These are phyloP conservation scores for Habroteleia sp. DNA, from an alignment of 2,888 invertebrate genomes.

Conservation along the genomic window DNA sequence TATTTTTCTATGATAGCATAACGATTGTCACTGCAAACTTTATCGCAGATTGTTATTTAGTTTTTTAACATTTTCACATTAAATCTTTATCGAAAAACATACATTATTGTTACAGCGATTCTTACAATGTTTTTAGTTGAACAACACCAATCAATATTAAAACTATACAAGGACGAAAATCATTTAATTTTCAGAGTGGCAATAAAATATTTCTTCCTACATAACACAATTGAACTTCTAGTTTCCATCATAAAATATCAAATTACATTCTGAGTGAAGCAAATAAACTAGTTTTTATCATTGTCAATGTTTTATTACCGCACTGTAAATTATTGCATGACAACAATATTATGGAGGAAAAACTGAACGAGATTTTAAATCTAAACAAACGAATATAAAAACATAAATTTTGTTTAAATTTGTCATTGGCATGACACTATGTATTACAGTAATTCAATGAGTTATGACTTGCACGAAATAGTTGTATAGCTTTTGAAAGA, in stretches of 20 bases:
- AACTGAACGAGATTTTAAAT: background rate
- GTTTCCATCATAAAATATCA: too few relatives aligned
- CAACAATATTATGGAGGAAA: background rate
- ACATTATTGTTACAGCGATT: background rate
- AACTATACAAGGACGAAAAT: background rate
- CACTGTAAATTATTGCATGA: slow-evolving; percentile 27
- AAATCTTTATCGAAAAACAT: slow-evolving; percentile 6
- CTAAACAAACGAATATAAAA: slow-evolving; percentile 18
- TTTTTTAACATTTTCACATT: slow-evolving; percentile 36
- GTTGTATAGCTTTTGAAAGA: slow-evolving; percentile 62
- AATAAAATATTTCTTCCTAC: too few relatives aligned
- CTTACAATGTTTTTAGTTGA: slow-evolving; percentile 4
- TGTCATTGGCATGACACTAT: slow-evolving; percentile 71
- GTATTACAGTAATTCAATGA: slow-evolving; percentile 68
- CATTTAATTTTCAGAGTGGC: slow-evolving; percentile 7
- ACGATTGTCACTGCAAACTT: slow-evolving; percentile 32
- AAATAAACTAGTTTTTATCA: too few relatives aligned
- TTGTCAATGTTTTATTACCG: slow-evolving; percentile 46
- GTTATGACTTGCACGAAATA: slow-evolving; percentile 74
- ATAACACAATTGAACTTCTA: too few relatives aligned
- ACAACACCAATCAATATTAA: too few relatives aligned
- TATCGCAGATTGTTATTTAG: slow-evolving; percentile 47
- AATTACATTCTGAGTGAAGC: too few relatives aligned
- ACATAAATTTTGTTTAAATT: slow-evolving; percentile 69
- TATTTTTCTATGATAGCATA: slow-evolving; percentile 63